Conservation (phyloP, 2,888 invertebrate species). For the Drosophila anomelani region DNA sequence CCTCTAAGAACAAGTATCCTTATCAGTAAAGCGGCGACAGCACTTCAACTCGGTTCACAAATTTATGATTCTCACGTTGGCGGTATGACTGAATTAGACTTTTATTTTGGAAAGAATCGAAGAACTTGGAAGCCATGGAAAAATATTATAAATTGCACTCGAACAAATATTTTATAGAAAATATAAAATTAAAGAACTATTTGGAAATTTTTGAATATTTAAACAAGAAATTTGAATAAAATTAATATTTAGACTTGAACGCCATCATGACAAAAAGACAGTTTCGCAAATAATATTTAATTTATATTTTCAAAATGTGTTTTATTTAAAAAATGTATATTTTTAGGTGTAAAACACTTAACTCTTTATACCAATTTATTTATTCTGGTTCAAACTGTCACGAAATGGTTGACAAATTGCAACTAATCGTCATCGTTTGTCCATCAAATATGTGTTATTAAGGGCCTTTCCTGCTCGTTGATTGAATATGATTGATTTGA, state of each 20-base stretch:
- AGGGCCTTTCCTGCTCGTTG: constrained; percentile 11
- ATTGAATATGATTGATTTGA: constrained; percentile 54
- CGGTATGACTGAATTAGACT: not conserved
- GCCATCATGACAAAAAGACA: too few relatives aligned
- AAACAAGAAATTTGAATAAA: too few relatives aligned
- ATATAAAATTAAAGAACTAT: not conserved
- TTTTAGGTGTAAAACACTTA: not conserved
- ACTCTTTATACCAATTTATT: constrained; percentile 10
- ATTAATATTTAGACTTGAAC: too few relatives aligned
- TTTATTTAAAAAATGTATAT: not conserved
- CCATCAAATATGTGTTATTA: constrained; percentile 40
- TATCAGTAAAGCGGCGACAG: constrained; percentile 5
- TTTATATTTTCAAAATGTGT: not conserved
- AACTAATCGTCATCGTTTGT: constrained; percentile 33
- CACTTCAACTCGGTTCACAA: constrained; percentile 25
- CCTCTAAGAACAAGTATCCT: constrained; percentile 15
- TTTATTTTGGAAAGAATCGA: not conserved
- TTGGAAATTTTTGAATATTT: too few relatives aligned
- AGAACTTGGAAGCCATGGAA: not conserved
- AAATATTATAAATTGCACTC: not conserved
- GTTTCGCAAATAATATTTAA: too few relatives aligned
- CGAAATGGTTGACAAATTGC: constrained; percentile 30
- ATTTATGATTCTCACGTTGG: constrained; percentile 47
- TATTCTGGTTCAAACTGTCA: constrained; percentile 24
- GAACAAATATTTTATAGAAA: not conserved